These are phyloP conservation scores for Pithys albifrons DNA, from an alignment of 2,113 vertebrate genomes.

Conservation along the genomic window DNA sequence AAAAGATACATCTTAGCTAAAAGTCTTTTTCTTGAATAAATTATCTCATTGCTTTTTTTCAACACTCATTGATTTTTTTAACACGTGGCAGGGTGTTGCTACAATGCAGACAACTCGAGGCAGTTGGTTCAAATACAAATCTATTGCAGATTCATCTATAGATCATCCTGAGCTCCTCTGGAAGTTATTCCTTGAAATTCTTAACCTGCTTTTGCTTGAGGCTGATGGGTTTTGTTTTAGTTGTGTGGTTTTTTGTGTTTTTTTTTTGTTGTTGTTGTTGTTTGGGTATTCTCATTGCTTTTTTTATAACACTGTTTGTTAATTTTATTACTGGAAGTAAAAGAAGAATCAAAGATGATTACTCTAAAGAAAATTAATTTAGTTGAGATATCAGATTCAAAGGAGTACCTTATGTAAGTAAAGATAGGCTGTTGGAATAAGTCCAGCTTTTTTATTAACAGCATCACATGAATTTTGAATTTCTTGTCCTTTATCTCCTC, in stretches of 20 bases:
- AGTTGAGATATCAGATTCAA: neutral
- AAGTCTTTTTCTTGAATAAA: neutral
- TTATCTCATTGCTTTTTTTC: neutral
- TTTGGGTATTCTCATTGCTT: too few species aligned
- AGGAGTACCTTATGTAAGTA: neutral
- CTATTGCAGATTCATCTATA: neutral
- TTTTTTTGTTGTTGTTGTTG: too few species aligned
- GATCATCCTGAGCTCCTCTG: neutral
- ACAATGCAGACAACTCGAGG: neutral
- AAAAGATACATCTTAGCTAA: neutral
- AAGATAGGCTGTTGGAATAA: neutral
- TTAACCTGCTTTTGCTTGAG: neutral
- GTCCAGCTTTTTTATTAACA: neutral
- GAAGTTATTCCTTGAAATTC: neutral
- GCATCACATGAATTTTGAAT: neutral
- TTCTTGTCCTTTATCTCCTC: neutral
- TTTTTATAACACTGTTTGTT: neutral
- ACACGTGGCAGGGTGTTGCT: neutral
- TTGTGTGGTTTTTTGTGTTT: too few species aligned
- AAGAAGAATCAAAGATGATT: neutral
- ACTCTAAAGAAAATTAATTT: neutral
- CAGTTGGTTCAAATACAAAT: neutral
- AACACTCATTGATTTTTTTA: neutral
- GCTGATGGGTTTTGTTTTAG: neutral
- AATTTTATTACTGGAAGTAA: neutral